Base-by-base conservation (phyloP, 2,888 invertebrate genomes). In the Cantharis nigra region DNA sequence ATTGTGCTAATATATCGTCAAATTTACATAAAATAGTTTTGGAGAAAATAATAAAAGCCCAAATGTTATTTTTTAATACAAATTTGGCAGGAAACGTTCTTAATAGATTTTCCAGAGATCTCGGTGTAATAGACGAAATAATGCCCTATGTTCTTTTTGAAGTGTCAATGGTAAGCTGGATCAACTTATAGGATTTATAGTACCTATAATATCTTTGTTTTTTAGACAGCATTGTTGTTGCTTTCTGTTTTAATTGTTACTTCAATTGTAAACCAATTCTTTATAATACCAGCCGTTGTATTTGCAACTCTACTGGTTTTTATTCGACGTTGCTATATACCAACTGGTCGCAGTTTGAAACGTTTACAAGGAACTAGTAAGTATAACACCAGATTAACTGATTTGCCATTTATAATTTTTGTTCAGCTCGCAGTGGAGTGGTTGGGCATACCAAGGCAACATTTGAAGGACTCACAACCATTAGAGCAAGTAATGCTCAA, bases 271-370 rank as follows among this genome's bases (percentile, higher is more conserved):
- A 95, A 94, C 88, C 91, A 91, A 83, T 92, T 91, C 90, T 89
- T 94, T 1, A 81, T 94, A 63, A 83, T 94, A 33, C 93, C 94
- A 0, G 93, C 94, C 0, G 87, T 91, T 0, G 85, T 93, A 2
- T 91, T 96, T 13, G 91, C 91, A 0, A 80, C 91, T 0, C 82
- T 94, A 13, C 92, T 96, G 85, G 90, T 91, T 75, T 85, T 91
- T 9, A 86, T 95, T 11, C 86, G 96, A 20, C 88, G 89, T 3
- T 90, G 93, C 82, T 96, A 94, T 88, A 88, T 96, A 13, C 87
- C 90, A 30, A 94, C 95, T n/a, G 94, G 95, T n/a, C 88, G 95
- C 16, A 94, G 94, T 83, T 87, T 96, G 69, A 96, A 93, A 87
- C 88, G 93, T 83, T 89, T 94, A 1, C 94, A 94, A 84, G 92